Conservation (phyloP, 2,797 vertebrate species). For the Heterohyrax brucei region DNA sequence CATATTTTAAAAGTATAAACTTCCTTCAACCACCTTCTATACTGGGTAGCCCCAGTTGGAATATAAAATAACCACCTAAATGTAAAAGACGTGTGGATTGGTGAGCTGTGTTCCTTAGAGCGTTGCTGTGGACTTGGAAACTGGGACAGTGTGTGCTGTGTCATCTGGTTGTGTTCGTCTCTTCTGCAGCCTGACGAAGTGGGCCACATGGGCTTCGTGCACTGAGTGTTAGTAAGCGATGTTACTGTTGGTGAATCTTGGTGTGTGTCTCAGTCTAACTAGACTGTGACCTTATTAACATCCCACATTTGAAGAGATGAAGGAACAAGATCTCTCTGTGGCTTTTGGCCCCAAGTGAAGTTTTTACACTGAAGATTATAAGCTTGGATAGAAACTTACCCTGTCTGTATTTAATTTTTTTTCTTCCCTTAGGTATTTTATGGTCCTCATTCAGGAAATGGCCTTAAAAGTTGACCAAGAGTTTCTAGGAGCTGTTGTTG, state of each 20-base stretch:
- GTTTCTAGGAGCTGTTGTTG: slow-evolving; percentile 94
- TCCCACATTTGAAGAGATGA: slow-evolving; percentile 50
- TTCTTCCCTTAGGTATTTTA: slow-evolving; percentile 94
- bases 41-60: slow-evolving; percentile 50
- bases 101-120: slow-evolving; percentile 29
- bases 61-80: slow-evolving; percentile 30
- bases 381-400: background rate
- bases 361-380: slow-evolving; percentile 58
- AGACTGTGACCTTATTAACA: slow-evolving; percentile 11
- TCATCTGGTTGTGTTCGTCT: slow-evolving; percentile 5
- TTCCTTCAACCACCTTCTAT: slow-evolving; percentile 42
- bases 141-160: accelerated
- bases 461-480: slow-evolving; percentile 97
- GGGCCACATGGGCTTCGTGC: background rate
- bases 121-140: background rate
- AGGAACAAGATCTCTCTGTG: slow-evolving; percentile 14
- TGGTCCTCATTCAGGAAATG: slow-evolving; percentile 99
- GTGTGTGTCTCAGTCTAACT: background rate
- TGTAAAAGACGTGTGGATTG: background rate
- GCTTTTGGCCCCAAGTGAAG: slow-evolving; percentile 8
- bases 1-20: slow-evolving; percentile 57
- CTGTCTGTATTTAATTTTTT: slow-evolving; percentile 13
- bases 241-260: background rate
- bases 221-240: background rate
- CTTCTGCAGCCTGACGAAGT: background rate